Conservation (phyloP, 30 jellyfish, hydroid and myxozoan species). For the Hydractinia symbiolongicarpus region DNA sequence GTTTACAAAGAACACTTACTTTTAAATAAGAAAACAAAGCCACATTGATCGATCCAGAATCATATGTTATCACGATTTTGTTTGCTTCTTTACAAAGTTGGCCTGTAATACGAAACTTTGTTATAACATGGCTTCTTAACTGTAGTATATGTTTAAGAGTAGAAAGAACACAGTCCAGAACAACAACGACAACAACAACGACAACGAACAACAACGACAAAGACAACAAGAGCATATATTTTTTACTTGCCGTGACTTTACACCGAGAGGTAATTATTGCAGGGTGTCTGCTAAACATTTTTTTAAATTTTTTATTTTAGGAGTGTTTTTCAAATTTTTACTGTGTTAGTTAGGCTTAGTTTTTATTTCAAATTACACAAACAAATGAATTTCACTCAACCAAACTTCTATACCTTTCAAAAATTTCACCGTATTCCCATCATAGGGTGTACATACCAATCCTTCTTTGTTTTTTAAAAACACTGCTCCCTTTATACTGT, state of each 20-base stretch:
- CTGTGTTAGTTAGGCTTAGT: background rate
- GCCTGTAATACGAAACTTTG: background rate
- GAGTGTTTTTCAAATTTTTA: too few relatives aligned
- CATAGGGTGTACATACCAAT: background rate
- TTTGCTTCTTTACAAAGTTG: background rate
- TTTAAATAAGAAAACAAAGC: background rate
- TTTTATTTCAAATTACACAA: background rate
- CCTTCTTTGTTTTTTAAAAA: conserved; percentile 29
- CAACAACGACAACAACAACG: too few relatives aligned
- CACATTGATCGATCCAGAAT: background rate
- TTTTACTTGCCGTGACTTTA: too few relatives aligned
- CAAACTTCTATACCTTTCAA: background rate
- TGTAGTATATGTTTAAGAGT: too few relatives aligned
- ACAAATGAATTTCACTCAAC: background rate
- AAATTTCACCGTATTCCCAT: background rate
- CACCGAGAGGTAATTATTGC: too few relatives aligned
- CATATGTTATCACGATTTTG: background rate
- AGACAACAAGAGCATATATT: too few relatives aligned
- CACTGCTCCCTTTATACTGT: conserved; percentile 45
- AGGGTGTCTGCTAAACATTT: too few relatives aligned
- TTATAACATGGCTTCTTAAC: too few relatives aligned
- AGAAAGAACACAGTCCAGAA: too few relatives aligned
- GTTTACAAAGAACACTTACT: background rate
- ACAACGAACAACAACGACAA: too few relatives aligned
- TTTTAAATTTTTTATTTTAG: too few relatives aligned